Evolutionary conservation across 2,113 vertebrate genomes (phyloP).

Genomic region (Heloderma charlesbogerti): DNA sequence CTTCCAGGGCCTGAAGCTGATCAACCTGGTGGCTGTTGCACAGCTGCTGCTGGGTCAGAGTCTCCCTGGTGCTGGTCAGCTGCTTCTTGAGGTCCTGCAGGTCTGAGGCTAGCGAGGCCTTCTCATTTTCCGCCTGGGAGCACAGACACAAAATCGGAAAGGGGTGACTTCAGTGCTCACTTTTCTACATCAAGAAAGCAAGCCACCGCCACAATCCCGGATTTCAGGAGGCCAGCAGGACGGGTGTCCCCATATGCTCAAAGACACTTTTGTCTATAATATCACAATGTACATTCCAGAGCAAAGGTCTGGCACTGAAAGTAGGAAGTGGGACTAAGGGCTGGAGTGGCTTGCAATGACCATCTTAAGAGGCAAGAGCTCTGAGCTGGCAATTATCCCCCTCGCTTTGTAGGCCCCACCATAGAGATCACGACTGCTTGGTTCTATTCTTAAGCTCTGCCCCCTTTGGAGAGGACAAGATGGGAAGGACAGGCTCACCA

Average conservation of each 20-base stretch:
- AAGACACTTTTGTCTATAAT: neutral
- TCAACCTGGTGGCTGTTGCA: constrained; percentile 78
- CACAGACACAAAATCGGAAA: neutral
- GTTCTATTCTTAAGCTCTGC: neutral
- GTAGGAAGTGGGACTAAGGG: neutral
- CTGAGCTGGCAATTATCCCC: neutral
- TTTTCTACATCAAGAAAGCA: neutral
- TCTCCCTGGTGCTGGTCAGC: constrained; percentile 78
- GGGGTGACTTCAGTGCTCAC: neutral
- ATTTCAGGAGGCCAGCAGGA: neutral
- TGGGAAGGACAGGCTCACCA: neutral
- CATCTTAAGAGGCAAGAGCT: neutral
- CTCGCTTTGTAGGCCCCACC: neutral
- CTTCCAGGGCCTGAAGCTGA: constrained; percentile 74
- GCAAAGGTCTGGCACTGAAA: neutral
- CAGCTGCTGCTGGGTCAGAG: constrained; percentile 79
- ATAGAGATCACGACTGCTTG: neutral
- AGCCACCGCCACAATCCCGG: neutral
- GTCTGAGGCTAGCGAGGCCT: constrained; percentile 72
- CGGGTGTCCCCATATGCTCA: neutral
- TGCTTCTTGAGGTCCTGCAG: constrained; percentile 83
- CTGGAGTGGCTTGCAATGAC: neutral
- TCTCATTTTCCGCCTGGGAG: constrained; percentile 81
- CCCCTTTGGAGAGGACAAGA: neutral
- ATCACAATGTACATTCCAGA: neutral